phyloP scores from a whole-genome alignment of 2,888 invertebrate species.

The Stenoptilia bipunctidactyla region DNA sequence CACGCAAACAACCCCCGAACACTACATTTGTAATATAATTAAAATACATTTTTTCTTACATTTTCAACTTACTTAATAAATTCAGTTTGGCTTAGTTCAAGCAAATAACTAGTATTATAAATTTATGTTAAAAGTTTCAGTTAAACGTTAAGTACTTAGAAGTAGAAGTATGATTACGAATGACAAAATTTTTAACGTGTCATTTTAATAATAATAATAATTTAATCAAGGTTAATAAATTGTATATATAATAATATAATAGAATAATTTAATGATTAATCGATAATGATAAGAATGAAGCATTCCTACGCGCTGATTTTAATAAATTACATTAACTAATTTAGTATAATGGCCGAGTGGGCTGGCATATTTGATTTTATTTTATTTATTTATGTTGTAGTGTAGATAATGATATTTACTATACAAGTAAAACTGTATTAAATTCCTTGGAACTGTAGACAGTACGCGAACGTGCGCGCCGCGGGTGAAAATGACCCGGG shows the following conservation, averaged over 20 bases:
- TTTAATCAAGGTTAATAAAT: slow-evolving; percentile 72
- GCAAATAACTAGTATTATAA: slow-evolving; percentile 72
- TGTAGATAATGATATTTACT: slow-evolving; percentile 63
- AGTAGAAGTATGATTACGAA: slow-evolving; percentile 71
- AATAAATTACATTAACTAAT: slow-evolving; percentile 77
- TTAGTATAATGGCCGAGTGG: slow-evolving; percentile 72
- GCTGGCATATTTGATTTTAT: slow-evolving; percentile 41
- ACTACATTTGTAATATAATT: slow-evolving; percentile 56
- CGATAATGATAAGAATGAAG: slow-evolving; percentile 72
- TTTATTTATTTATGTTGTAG: slow-evolving; percentile 50
- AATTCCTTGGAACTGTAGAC: slow-evolving; percentile 63
- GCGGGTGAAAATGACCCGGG: slow-evolving; percentile 25
- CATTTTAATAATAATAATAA: slow-evolving; percentile 70
- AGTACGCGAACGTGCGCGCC: slow-evolving; percentile 44
- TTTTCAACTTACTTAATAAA: slow-evolving; percentile 71
- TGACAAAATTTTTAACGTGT: slow-evolving; percentile 71
- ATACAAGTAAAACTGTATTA: slow-evolving; percentile 55
- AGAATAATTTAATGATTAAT: slow-evolving; percentile 72
- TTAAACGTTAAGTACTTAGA: slow-evolving; percentile 68
- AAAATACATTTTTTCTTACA: slow-evolving; percentile 70
- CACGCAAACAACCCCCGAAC: slow-evolving; percentile 24
- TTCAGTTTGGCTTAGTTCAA: slow-evolving; percentile 72
- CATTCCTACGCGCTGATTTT: slow-evolving; percentile 71
- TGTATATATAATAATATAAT: slow-evolving; percentile 72
- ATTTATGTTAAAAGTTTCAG: slow-evolving; percentile 69